Conservation (phyloP, 2,888 invertebrate species). For the Diaphora mendica region DNA sequence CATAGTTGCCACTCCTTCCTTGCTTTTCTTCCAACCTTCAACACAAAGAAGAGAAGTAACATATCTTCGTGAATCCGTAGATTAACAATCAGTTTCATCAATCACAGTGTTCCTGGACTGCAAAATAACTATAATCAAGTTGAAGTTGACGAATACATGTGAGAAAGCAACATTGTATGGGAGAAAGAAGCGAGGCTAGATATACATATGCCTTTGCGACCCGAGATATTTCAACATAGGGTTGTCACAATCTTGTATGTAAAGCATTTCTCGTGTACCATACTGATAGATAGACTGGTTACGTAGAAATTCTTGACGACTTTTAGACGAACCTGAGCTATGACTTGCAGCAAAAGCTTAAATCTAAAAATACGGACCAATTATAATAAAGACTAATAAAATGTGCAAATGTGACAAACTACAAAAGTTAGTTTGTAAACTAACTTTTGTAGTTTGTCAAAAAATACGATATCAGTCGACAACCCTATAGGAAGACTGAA, state of each 20-base stretch:
- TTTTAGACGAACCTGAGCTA: no score
- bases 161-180: constrained; percentile 25
- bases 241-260: constrained; percentile 15
- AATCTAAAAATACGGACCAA: background rate
- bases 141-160: background rate
- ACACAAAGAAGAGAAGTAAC: background rate
- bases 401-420: no score
- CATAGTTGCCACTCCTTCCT: background rate
- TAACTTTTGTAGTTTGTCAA: background rate
- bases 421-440: no score
- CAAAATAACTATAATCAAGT: background rate
- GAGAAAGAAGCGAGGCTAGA: constrained; percentile 8
- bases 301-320: background rate
- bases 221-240: constrained; percentile 24
- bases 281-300: background rate
- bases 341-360: background rate
- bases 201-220: constrained; percentile 21
- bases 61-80: background rate
- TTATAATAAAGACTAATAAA: background rate
- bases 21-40: background rate
- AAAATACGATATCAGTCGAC: constrained; percentile 13
- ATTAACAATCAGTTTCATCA: background rate
- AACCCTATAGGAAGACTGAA: constrained; percentile 36
- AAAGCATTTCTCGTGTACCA: background rate
- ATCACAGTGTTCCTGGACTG: background rate